Evolutionary conservation across 1,140 invertebrate species (phyloP).

Genomic region (Calycopis cecrops): DNA sequence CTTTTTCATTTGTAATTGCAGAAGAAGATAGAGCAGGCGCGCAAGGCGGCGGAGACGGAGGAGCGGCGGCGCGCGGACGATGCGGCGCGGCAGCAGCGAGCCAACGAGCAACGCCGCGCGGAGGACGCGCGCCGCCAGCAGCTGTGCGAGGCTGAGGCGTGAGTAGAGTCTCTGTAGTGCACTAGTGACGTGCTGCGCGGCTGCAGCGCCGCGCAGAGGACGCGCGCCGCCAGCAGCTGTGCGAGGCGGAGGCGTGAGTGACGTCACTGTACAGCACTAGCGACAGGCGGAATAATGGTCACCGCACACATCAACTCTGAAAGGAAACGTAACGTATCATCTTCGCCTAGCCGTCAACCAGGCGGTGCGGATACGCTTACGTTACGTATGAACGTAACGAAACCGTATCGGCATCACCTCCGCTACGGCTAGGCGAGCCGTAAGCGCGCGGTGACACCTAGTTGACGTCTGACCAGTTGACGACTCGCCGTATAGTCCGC

Average conservation of each 20-base stretch:
- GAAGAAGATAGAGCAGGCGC: constrained; percentile 54
- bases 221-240: constrained; percentile 32
- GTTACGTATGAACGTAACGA: too few species aligned
- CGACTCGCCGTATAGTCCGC: too few species aligned
- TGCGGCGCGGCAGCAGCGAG: constrained; percentile 37
- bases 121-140: constrained; percentile 35
- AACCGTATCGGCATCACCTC: too few species aligned
- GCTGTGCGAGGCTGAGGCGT: constrained; percentile 46
- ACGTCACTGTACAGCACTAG: not conserved
- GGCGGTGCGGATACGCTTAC: too few species aligned
- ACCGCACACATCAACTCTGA: too few species aligned
- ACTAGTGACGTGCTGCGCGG: constrained; percentile 36
- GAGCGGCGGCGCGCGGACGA: constrained; percentile 47
- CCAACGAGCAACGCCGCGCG: constrained; percentile 41
- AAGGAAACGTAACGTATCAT: too few species aligned
- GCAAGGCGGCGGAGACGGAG: constrained; percentile 54
- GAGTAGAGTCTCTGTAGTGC: constrained; percentile 24
- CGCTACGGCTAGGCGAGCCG: too few species aligned
- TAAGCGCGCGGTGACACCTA: too few species aligned
- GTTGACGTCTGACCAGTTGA: too few species aligned
- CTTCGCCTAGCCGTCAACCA: too few species aligned
- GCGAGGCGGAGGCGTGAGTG: constrained; percentile 50
- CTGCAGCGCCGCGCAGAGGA: constrained; percentile 36
- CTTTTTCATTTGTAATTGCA: too few species aligned
- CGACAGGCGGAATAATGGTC: too few species aligned